Percentiles rank a stretch among this genome's conserved stretches.
Conservation (phyloP, 2,113 vertebrate species). For the Pygoscelis adeliae region DNA sequence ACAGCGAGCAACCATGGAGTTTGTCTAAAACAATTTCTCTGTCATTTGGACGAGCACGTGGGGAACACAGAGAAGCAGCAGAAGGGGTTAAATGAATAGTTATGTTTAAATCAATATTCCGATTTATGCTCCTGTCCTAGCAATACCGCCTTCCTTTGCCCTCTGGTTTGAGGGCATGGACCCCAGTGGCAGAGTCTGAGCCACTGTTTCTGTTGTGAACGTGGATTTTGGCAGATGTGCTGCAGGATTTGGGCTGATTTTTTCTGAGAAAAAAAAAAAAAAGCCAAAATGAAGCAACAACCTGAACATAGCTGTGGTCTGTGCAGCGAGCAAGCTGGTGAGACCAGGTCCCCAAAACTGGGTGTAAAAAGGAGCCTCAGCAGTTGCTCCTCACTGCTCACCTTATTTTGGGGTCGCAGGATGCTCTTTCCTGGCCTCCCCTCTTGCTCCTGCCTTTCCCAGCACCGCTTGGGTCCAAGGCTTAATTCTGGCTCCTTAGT, state of each 20-base stretch:
- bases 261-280: accelerated
- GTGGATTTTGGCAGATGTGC: background rate
- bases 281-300: background rate
- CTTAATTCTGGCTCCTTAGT: background rate
- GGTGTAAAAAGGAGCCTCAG: background rate
- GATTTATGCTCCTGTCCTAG: background rate
- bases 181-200: background rate
- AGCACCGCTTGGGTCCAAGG: background rate
- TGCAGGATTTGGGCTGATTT: background rate
- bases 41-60: background rate
- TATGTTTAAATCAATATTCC: background rate
- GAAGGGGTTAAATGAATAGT: background rate
- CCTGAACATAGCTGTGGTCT: background rate
- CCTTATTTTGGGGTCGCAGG: background rate
- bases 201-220: background rate
- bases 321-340: accelerated
- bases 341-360: accelerated
- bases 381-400: background rate
- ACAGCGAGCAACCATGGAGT: background rate
- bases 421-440: background rate
- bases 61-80: background rate
- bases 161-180: background rate
- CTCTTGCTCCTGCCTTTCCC: background rate
- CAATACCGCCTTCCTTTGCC: background rate
- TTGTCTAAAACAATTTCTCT: background rate